Evolutionary conservation across 2,797 vertebrate genomes (phyloP).

Genomic region (Melanotaenia parkinsoni): DNA sequence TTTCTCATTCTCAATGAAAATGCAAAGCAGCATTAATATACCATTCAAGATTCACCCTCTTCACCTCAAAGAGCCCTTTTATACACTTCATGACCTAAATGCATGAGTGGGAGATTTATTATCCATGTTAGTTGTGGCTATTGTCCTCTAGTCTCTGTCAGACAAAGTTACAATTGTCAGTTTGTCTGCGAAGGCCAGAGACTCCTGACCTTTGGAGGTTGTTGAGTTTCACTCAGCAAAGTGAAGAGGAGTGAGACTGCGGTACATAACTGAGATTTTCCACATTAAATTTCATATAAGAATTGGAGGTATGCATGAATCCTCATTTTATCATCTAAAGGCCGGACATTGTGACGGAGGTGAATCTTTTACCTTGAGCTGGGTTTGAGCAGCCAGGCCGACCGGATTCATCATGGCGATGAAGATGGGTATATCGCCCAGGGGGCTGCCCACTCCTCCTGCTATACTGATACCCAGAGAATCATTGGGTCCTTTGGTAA

Average conservation of each 20-base stretch:
- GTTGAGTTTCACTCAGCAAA: slow-evolving; percentile 22
- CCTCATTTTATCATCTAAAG: neutral
- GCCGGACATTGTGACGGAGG: neutral
- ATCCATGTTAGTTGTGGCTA: slow-evolving; percentile 41
- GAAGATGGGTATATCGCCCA: slow-evolving; percentile 96
- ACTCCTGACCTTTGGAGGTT: slow-evolving; percentile 49
- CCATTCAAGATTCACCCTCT: slow-evolving; percentile 45
- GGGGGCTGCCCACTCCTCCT: slow-evolving; percentile 93
- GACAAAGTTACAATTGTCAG: slow-evolving; percentile 66
- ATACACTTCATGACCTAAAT: slow-evolving; percentile 47
- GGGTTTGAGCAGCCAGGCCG: slow-evolving; percentile 94
- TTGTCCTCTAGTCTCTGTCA: slow-evolving; percentile 59
- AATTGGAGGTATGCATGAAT: slow-evolving; percentile 27
- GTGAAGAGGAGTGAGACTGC: slow-evolving; percentile 28
- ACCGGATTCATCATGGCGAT: slow-evolving; percentile 98
- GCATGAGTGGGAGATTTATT: slow-evolving; percentile 73
- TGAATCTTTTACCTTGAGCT: slow-evolving; percentile 85
- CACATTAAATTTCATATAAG: slow-evolving; percentile 26
- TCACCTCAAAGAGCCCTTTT: slow-evolving; percentile 58
- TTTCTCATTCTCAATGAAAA: slow-evolving; percentile 44
- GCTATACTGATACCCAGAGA: slow-evolving; percentile 96
- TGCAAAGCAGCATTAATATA: slow-evolving; percentile 48
- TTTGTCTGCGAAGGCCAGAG: slow-evolving; percentile 48
- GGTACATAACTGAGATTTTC: slow-evolving; percentile 14
- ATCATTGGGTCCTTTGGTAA: slow-evolving; percentile 90